Percentiles rank a stretch among this genome's conserved stretches.
phyloP scores from a whole-genome alignment of 2,113 vertebrate genomes.

The Pitta sordida region DNA sequence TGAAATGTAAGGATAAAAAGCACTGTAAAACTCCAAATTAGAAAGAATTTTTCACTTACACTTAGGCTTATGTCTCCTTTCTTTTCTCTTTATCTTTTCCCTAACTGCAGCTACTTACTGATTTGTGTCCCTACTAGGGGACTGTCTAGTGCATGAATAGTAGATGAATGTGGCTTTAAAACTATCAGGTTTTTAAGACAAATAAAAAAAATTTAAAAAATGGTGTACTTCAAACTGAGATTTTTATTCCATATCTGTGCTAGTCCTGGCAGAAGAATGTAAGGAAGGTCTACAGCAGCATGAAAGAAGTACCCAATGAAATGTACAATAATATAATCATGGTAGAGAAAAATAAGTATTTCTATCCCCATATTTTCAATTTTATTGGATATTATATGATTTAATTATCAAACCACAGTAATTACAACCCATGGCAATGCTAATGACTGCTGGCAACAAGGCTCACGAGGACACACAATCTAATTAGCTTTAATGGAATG shows the following conservation, averaged over 20 bases:
- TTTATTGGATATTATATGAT: slow-evolving; percentile 20
- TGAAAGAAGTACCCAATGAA: background rate
- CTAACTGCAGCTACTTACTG: background rate
- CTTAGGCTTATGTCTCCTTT: background rate
- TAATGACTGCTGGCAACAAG: slow-evolving; percentile 29
- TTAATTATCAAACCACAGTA: slow-evolving; percentile 27
- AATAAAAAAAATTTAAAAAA: background rate
- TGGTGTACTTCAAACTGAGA: background rate
- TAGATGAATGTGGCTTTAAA: background rate
- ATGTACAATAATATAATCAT: background rate
- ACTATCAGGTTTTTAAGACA: background rate
- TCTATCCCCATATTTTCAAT: background rate
- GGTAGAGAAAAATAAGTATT: background rate
- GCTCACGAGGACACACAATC: background rate
- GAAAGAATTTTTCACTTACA: background rate
- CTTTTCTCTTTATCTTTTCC: background rate
- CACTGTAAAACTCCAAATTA: background rate
- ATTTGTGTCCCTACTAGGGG: background rate
- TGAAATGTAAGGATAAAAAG: background rate
- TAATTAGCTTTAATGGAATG: slow-evolving; percentile 43
- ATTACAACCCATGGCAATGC: background rate
- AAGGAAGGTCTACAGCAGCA: background rate
- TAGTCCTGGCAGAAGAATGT: background rate
- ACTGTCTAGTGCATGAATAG: background rate
- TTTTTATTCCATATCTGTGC: background rate